A percentile compares a stretch with the other conserved stretches of the same genome.
Conservation (phyloP, 2,888 invertebrate genomes). For the Drosophila stalkeri region DNA sequence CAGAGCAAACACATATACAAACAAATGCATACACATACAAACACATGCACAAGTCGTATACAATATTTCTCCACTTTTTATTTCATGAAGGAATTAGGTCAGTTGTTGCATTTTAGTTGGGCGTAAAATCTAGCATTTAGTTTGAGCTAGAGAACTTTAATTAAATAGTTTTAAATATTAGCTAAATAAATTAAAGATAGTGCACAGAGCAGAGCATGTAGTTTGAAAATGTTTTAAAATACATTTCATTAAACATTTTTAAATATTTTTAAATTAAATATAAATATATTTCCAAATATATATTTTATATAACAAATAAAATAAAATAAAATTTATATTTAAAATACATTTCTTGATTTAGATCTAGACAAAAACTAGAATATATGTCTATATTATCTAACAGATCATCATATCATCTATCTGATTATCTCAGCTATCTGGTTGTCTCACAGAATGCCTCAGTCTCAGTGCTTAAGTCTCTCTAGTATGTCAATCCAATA, state of each 20-base stretch:
- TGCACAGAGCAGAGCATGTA: too few relatives aligned
- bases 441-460: background rate
- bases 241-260: too few relatives aligned
- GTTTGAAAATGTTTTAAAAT: too few relatives aligned
- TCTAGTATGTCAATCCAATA: too few relatives aligned
- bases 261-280: too few relatives aligned
- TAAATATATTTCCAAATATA: too few relatives aligned
- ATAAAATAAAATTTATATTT: background rate
- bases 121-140: conserved; percentile 1
- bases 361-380: background rate
- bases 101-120: conserved; percentile 29
- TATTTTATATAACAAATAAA: too few relatives aligned
- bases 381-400: too few relatives aligned
- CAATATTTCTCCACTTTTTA: conserved; percentile 19
- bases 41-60: conserved; percentile 2
- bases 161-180: background rate
- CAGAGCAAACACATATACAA: conserved; percentile 19
- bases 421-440: too few relatives aligned
- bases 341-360: background rate
- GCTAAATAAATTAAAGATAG: background rate
- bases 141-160: background rate
- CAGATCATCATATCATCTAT: too few relatives aligned
- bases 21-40: conserved; percentile 4
- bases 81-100: conserved; percentile 63
- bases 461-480: background rate